These are phyloP conservation scores for Lathronympha strigana DNA, from an alignment of 2,888 invertebrate species.

Conservation along the genomic window DNA sequence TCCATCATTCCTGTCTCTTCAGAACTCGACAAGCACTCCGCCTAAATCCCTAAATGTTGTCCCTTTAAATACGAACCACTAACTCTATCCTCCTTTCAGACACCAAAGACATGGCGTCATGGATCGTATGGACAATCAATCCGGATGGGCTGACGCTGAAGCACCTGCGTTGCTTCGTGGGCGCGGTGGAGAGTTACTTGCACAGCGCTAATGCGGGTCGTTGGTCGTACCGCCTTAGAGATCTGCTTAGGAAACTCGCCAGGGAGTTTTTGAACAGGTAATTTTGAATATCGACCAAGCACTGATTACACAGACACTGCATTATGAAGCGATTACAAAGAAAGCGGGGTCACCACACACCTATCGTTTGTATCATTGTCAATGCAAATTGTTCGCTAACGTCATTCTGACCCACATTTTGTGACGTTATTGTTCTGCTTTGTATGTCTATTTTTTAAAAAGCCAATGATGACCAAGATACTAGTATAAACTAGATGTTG, in stretches of 20 bases:
- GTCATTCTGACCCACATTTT: too few relatives aligned
- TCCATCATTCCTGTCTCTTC: background rate
- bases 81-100: conserved; percentile 52
- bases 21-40: conserved; percentile 18
- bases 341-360: too few relatives aligned
- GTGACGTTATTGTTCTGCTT: too few relatives aligned
- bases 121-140: conserved; percentile 87
- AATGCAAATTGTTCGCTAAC: too few relatives aligned
- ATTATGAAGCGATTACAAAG: background rate
- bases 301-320: too few relatives aligned
- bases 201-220: conserved; percentile 95
- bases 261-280: conserved; percentile 86
- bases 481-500: too few relatives aligned
- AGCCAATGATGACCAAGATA: too few relatives aligned
- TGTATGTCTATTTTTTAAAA: too few relatives aligned
- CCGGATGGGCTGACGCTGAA: conserved; percentile 87
- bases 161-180: conserved; percentile 91
- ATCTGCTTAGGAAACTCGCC: conserved; percentile 88
- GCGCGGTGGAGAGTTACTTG: conserved; percentile 92
- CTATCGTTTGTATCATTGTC: too few relatives aligned
- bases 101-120: conserved; percentile 79
- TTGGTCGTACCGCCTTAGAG: conserved; percentile 89
- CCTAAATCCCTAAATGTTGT: conserved; percentile 20
- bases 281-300: background rate
- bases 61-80: background rate